phyloP scores from a whole-genome alignment of 1,140 invertebrate genomes.

The Apis dorsata region DNA sequence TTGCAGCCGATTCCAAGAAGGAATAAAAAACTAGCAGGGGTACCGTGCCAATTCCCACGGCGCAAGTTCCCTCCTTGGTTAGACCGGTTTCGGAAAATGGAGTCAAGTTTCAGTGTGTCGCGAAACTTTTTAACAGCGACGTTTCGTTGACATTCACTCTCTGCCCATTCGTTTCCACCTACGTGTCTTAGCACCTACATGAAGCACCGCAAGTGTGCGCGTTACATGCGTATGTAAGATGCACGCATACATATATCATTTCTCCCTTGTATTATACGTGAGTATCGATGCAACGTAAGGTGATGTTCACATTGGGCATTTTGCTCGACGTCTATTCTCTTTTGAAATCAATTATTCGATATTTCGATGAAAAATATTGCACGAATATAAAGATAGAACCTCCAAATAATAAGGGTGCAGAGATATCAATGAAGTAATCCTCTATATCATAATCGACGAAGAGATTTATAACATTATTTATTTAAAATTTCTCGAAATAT shows the following conservation, averaged over 20 bases:
- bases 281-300: neutral
- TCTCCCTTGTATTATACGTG: conserved; percentile 5
- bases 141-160: conserved; percentile 68
- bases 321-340: neutral
- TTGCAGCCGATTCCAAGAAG: conserved; percentile 41
- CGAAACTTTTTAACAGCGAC: conserved; percentile 54
- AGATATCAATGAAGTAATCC: conserved; percentile 3
- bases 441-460: neutral
- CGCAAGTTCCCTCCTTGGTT: conserved; percentile 31
- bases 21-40: conserved; percentile 37
- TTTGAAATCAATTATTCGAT: neutral
- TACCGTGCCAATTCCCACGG: conserved; percentile 62
- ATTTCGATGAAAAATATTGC: neutral
- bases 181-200: conserved; percentile 59
- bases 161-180: conserved; percentile 61
- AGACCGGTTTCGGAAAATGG: conserved; percentile 64
- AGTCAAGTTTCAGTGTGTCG: conserved; percentile 60
- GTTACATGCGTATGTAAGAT: conserved; percentile 45
- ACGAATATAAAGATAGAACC: neutral
- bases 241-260: neutral
- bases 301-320: conserved; percentile 25
- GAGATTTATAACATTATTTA: neutral
- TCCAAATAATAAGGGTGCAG: no score
- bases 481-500: neutral
- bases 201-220: conserved; percentile 39